Conservation (phyloP, 2,113 vertebrate species). For the Maylandia zebra region DNA sequence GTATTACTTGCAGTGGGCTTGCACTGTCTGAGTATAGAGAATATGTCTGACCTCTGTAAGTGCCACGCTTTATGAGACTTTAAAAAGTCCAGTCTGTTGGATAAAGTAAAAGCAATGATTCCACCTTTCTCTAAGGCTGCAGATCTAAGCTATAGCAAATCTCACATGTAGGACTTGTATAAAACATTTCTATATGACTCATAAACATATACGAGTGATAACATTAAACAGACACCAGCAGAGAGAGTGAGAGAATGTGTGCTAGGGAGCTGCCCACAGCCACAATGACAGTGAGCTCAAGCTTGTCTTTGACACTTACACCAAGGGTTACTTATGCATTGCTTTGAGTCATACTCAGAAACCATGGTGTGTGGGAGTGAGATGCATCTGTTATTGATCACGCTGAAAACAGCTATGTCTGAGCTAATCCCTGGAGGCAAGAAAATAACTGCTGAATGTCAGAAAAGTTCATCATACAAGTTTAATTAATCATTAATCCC, state of each 20-base stretch:
- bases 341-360: constrained; percentile 29
- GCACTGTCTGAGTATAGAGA: neutral
- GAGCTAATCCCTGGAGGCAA: neutral
- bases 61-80: neutral
- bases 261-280: neutral
- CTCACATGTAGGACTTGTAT: neutral
- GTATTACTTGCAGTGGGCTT: neutral
- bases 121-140: neutral
- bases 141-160: neutral
- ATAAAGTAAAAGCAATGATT: neutral
- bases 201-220: neutral
- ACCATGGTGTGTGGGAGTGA: constrained; percentile 5
- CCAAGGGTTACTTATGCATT: neutral
- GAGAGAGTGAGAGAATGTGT: neutral
- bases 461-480: neutral
- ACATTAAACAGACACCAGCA: neutral
- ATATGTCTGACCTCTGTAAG: neutral
- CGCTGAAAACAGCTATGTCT: neutral
- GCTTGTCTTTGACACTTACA: neutral
- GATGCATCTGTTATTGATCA: constrained; percentile 38
- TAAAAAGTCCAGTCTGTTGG: neutral
- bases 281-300: neutral
- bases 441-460: neutral
- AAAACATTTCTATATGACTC: neutral
- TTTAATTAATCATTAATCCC: neutral